Evolutionary conservation across 2,888 invertebrate genomes (phyloP), one percentile per base, ranked within the genome.

Genomic region (Lasioglossum malachurum): DNA sequence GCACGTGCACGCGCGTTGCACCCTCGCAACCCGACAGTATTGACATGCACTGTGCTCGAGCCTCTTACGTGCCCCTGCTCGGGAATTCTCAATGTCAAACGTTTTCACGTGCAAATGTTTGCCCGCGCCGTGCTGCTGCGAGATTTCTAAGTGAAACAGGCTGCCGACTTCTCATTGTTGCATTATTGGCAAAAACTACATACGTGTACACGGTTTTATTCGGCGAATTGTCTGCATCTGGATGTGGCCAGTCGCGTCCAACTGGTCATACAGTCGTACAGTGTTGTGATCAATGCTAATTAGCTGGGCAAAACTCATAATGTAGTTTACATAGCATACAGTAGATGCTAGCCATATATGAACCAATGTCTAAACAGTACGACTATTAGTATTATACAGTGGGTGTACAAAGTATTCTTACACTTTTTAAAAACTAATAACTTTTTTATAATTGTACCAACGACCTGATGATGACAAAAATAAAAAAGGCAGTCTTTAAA

Each of bases 71-170:
- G 44, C 0, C 27, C 27, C 53, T 64, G 53, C 79, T 69, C 73
- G 60, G 80, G 67, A 77, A 77, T 83, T 80, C 83, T 80, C 79
- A 74, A 69, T 71, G 80, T 80, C 80, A 73, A 73, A 80, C 74
- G 83, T 77, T 73, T 38, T 46, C 57, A 41, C 60, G 80, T 83
- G 60, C 74, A 83, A 85, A 85, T 83, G 83, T 85, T 85, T 85
- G 60, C 74, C 49, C 71, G 71, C 14, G 5, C 14, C 27, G 60
- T 60, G 60, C 14, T 16, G 14, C 14, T 60, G 60, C 60, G 5
- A 27, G 60, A 60, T 27, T 14, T 27, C 4, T 27, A 31, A 60
- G 27, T 14, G 60, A 60, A 60, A 27, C 60, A 27, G 27, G 4
- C 27, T 60, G 60, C 14, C 27, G n/a, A 12, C 12, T 60, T 27